Conservation (phyloP, 2,113 vertebrate species). For the Hyla sarda region DNA sequence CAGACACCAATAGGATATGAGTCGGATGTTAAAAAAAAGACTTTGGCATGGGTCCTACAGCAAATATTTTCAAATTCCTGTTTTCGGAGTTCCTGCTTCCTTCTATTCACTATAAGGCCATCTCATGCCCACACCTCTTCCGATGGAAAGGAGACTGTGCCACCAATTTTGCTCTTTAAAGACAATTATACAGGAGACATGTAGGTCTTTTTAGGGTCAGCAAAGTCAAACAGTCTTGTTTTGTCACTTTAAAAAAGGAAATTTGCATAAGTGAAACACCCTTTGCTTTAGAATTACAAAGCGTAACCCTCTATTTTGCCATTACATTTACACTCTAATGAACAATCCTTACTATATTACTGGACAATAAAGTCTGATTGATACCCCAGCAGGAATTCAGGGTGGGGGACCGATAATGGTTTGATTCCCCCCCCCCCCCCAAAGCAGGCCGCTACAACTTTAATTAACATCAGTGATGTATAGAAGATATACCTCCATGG, state of each 20-base stretch:
- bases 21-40: neutral
- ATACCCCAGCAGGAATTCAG: too few relatives aligned
- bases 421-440: too few relatives aligned
- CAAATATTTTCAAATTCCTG: slow-evolving; percentile 45
- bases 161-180: slow-evolving; percentile 25
- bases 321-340: too few relatives aligned
- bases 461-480: too few relatives aligned
- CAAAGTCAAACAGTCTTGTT: neutral
- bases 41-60: neutral
- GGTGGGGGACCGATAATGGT: too few relatives aligned
- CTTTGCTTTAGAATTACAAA: too few relatives aligned
- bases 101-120: slow-evolving; percentile 38
- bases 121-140: slow-evolving; percentile 37
- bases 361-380: too few relatives aligned
- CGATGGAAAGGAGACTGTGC: slow-evolving; percentile 37
- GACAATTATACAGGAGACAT: neutral
- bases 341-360: too few relatives aligned
- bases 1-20: neutral
- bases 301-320: too few relatives aligned
- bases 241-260: neutral
- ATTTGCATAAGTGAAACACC: neutral
- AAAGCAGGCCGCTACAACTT: too few relatives aligned
- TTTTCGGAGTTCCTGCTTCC: slow-evolving; percentile 47
- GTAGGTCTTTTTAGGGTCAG: slow-evolving; percentile 16
- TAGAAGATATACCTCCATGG: too few relatives aligned